phyloP scores from a whole-genome alignment of 2,888 invertebrate species.

The Hemicrepidius hirtus region DNA sequence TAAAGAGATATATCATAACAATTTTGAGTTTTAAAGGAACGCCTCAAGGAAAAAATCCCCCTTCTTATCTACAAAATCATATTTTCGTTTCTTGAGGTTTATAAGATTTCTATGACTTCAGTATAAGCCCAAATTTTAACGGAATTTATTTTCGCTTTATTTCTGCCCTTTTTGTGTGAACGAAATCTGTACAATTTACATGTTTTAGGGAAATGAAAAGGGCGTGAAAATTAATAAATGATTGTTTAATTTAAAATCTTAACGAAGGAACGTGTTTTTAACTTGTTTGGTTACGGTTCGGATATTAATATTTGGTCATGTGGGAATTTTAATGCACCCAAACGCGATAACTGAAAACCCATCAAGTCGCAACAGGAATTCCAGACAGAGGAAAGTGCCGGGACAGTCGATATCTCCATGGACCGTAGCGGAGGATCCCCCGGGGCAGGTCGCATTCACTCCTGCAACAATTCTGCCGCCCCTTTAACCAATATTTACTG shows the following conservation, averaged over 20 bases:
- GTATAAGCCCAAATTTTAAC: slow-evolving; percentile 35
- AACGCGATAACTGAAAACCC: slow-evolving; percentile 44
- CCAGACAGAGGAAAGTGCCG: slow-evolving; percentile 38
- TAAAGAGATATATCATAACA: not conserved
- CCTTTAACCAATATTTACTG: slow-evolving; percentile 59
- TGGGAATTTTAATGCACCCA: slow-evolving; percentile 38
- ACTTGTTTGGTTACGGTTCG: not conserved
- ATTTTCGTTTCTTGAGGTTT: slow-evolving; percentile 9
- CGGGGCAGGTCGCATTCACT: slow-evolving; percentile 45
- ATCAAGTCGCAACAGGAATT: slow-evolving; percentile 47
- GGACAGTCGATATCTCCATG: slow-evolving; percentile 46
- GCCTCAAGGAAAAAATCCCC: slow-evolving; percentile 4
- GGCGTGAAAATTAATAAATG: slow-evolving; percentile 20
- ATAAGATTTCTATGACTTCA: slow-evolving; percentile 33
- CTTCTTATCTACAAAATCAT: slow-evolving; percentile 31
- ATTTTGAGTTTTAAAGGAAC: not conserved
- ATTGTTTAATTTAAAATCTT: slow-evolving; percentile 3
- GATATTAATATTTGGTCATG: slow-evolving; percentile 25
- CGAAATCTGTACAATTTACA: slow-evolving; percentile 9
- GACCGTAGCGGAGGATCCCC: slow-evolving; percentile 40
- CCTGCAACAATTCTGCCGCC: slow-evolving; percentile 47
- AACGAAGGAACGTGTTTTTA: not conserved
- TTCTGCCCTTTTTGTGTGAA: not conserved
- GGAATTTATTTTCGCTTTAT: not conserved
- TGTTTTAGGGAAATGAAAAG: not conserved